Conservation (phyloP, 1,140 invertebrate species). For the Linepithema humile region DNA sequence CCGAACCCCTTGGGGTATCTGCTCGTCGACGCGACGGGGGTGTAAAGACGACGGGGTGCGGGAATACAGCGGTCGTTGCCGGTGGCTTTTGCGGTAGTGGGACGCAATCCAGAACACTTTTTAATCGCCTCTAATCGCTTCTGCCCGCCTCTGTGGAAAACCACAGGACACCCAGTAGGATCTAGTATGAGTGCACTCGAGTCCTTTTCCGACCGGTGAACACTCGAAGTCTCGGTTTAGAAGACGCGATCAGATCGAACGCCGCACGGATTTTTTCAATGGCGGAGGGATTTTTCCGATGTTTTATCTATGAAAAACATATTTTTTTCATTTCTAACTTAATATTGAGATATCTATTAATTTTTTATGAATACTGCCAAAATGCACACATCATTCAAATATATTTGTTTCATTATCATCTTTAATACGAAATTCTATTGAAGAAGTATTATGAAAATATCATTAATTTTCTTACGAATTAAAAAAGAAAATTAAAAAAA, state of each 20-base stretch:
- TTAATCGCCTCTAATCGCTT: slow-evolving; percentile 61
- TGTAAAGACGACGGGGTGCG: slow-evolving; percentile 4
- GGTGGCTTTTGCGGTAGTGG: slow-evolving; percentile 34
- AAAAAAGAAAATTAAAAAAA: too few relatives aligned
- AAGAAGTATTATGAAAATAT: too few relatives aligned
- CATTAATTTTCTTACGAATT: too few relatives aligned
- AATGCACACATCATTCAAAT: too few relatives aligned
- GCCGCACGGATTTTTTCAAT: background rate
- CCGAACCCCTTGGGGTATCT: background rate
- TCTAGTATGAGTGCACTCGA: slow-evolving; percentile 32
- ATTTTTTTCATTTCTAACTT: background rate
- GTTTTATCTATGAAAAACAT: background rate
- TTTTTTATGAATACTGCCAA: too few relatives aligned
- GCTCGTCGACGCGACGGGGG: slow-evolving; percentile 14
- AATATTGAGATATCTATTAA: background rate
- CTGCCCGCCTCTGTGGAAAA: slow-evolving; percentile 33
- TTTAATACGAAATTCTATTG: too few relatives aligned
- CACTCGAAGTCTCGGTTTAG: slow-evolving; percentile 10
- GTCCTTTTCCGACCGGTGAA: slow-evolving; percentile 16
- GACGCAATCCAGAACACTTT: slow-evolving; percentile 65
- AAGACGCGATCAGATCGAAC: slow-evolving; percentile 5
- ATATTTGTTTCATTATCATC: too few relatives aligned
- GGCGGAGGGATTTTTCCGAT: background rate
- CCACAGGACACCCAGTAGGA: slow-evolving; percentile 29
- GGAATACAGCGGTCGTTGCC: background rate